Conservation (phyloP, 2,797 vertebrate genomes). For the Halcyon smyrnensis region DNA sequence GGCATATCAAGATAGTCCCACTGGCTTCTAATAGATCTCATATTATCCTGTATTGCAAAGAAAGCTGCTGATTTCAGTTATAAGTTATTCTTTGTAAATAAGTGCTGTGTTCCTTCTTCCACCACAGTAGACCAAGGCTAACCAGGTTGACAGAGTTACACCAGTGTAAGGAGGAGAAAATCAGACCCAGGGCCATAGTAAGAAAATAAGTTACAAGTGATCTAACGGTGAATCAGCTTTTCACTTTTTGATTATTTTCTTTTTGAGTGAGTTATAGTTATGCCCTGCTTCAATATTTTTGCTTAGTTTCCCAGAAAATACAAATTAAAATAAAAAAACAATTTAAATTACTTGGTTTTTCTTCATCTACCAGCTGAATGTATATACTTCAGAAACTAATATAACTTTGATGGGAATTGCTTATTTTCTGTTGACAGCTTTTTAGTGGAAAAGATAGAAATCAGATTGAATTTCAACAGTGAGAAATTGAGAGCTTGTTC, state of each 20-base stretch:
- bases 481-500: slow-evolving; percentile 83
- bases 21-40: neutral
- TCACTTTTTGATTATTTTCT: slow-evolving; percentile 16
- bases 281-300: slow-evolving; percentile 48
- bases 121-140: neutral
- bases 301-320: slow-evolving; percentile 61
- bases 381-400: slow-evolving; percentile 74
- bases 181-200: neutral
- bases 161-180: neutral
- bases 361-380: slow-evolving; percentile 48
- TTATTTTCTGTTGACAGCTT: slow-evolving; percentile 84
- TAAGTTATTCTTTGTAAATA: neutral
- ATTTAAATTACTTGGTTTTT: slow-evolving; percentile 71
- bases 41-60: neutral
- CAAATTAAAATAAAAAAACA: slow-evolving; percentile 68
- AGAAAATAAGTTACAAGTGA: neutral
- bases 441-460: slow-evolving; percentile 85
- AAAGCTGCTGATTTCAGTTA: neutral
- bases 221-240: neutral
- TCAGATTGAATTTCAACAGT: slow-evolving; percentile 83
- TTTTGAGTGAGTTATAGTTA: neutral
- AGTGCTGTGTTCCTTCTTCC: neutral
- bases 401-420: slow-evolving; percentile 75
- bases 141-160: neutral
- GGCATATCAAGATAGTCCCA: neutral